phyloP scores from a whole-genome alignment of 2,888 invertebrate genomes.

The Copidosoma aretas region DNA sequence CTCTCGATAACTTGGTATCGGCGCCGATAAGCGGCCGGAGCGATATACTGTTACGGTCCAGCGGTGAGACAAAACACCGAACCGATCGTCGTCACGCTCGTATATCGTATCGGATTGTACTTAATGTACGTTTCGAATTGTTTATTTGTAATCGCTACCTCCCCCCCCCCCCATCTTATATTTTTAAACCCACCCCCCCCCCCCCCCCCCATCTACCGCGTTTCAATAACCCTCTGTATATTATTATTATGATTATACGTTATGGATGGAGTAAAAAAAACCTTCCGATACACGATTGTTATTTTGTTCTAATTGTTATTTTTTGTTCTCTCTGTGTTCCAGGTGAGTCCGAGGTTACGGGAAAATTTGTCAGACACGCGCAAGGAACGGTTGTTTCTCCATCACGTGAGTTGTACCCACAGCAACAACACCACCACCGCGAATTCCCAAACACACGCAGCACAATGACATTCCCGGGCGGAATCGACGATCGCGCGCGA shows the following conservation, averaged over 20 bases:
- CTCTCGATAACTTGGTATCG: constrained; percentile 55
- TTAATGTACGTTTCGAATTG: no score
- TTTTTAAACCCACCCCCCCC: no score
- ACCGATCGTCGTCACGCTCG: constrained; percentile 8
- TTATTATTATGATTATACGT: no score
- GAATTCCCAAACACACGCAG: no score
- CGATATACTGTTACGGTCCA: constrained; percentile 55
- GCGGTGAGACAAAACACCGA: constrained; percentile 58
- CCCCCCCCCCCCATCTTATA: no score
- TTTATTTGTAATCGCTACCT: no score
- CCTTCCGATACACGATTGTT: no score
- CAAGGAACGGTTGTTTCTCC: background rate
- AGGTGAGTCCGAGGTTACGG: constrained; percentile 32
- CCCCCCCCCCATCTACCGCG: no score
- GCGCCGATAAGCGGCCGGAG: constrained; percentile 54
- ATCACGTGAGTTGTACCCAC: constrained; percentile 25
- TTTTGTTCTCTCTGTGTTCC: constrained; percentile 32
- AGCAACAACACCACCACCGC: background rate
- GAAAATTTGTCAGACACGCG: constrained; percentile 16
- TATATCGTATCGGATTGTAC: no score
- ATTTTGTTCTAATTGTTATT: background rate
- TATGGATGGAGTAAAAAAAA: no score
- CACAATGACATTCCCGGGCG: constrained; percentile 1
- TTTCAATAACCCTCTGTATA: no score
- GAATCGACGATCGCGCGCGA: constrained; percentile 14